Base-by-base conservation (phyloP, 2,888 invertebrate genomes). In the Ochropacha duplaris region DNA sequence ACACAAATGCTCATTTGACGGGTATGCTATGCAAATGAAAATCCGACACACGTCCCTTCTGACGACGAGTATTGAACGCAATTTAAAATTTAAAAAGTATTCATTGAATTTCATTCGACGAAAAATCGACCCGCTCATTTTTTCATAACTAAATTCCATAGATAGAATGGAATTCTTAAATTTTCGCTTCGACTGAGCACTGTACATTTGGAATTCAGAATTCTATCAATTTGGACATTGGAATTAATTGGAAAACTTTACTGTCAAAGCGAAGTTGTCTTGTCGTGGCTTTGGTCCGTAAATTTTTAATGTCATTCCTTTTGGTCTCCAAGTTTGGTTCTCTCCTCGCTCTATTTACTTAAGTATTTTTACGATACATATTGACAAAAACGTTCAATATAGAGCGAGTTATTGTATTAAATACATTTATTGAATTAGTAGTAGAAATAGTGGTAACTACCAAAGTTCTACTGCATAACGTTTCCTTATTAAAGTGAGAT, bases 211-310 rank as follows among this genome's bases (percentile, higher is more conserved):
- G 50, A 50, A 50, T 50, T 16, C 16, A 22, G 44, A 57, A 65
- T 71, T 71, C 64, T 61, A 71, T 64, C 70, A 74, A 75, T 81
- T 79, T 79, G 71, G 76, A 78, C 74, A 74, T 69, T 58, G 64
- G 22, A 72, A 78, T 78, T 81, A 77, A 78, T 78, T 76, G 78
- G 69, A 72, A 80, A 81, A 79, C 71, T 80, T 78, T 71, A 62
- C 55, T 64, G 62, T 68, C 66, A 44, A n/a, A 19, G 44, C 36
- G 63, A 60, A 71, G 68, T 65, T 68, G 70, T 68, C 68, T 67
- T 66, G 58, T 66, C 52, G 54, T 64, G 57, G 67, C 62, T 57
- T 57, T 66, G 64, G 58, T 66, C 59, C 56, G 58, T 69, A 66
- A 72, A 69, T 73, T 70, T 70, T 68, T 72, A 65, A 72, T 73